These are phyloP conservation scores for Megalops cyprinoides DNA, from an alignment of 2,797 vertebrate species.

Conservation along the genomic window DNA sequence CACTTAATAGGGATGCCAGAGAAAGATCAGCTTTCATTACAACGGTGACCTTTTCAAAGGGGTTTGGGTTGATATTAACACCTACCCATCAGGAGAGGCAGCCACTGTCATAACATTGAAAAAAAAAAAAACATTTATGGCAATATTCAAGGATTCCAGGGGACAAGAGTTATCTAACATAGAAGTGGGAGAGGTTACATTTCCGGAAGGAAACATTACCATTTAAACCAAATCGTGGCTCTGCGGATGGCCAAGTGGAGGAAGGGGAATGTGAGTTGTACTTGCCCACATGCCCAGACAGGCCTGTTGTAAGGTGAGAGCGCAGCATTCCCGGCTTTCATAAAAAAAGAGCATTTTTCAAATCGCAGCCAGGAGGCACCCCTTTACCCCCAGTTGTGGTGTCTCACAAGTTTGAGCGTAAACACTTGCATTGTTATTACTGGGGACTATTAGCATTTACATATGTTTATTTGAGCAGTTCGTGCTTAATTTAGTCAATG, in stretches of 20 bases:
- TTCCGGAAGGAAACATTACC: background rate
- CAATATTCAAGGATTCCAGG: background rate
- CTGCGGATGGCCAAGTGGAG: conserved; percentile 14
- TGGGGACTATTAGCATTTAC: background rate
- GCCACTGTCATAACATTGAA: background rate
- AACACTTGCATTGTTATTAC: background rate
- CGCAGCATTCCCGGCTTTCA: background rate
- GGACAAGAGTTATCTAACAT: background rate
- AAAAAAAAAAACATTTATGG: conserved; percentile 2
- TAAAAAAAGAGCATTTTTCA: background rate
- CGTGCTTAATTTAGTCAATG: too few species aligned
- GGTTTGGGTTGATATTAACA: background rate
- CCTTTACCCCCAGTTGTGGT: background rate
- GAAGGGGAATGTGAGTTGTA: conserved; percentile 17
- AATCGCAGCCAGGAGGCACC: background rate
- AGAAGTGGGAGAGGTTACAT: background rate
- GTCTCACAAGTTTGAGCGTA: background rate
- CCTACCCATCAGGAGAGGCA: background rate
- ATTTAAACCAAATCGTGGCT: conserved; percentile 6
- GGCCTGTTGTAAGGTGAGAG: background rate
- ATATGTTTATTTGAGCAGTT: background rate
- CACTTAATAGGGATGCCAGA: background rate
- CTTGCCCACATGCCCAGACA: conserved; percentile 19
- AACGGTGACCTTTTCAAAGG: background rate
- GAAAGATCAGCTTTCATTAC: background rate